A percentile compares a stretch with the other conserved stretches of the same genome.
Evolutionary conservation across 2,797 vertebrate species (phyloP).

Genomic region (Bufotes viridis): DNA sequence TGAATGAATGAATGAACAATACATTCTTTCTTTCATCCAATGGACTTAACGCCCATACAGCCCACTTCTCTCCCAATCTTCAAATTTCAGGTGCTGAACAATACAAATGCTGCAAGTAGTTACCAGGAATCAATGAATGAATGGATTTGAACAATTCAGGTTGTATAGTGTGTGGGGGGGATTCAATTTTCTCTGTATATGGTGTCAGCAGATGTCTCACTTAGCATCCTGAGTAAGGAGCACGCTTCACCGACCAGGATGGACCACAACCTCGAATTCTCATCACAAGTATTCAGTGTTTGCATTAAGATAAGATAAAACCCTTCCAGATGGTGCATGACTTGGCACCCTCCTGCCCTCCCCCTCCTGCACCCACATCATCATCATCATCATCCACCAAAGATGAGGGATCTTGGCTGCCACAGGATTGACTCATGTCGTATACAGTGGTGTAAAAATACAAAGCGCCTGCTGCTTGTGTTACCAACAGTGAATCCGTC

Average conservation of each 20-base stretch:
- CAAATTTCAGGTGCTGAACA: neutral
- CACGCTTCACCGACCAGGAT: neutral
- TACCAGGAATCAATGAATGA: neutral
- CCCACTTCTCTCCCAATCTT: neutral
- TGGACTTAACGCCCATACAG: neutral
- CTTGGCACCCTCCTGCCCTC: neutral
- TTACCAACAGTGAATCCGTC: conserved; percentile 9
- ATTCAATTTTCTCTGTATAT: too few species aligned
- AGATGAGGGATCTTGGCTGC: conserved; percentile 15
- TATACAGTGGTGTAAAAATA: neutral
- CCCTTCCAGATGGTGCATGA: conserved; percentile 41
- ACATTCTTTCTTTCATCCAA: too few species aligned
- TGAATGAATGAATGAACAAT: neutral
- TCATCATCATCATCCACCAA: neutral
- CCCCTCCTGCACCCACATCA: conserved; percentile 5
- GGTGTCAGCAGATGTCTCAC: too few species aligned
- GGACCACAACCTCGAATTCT: too few species aligned
- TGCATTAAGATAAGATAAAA: neutral
- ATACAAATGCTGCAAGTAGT: neutral
- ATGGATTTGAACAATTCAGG: neutral
- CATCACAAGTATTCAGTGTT: neutral
- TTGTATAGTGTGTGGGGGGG: too few species aligned
- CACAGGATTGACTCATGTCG: conserved; percentile 23
- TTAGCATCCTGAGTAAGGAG: neutral
- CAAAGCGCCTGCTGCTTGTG: conserved; percentile 2